phyloP scores from a whole-genome alignment of 1,140 invertebrate species.

The Calephelis virginiensis region DNA sequence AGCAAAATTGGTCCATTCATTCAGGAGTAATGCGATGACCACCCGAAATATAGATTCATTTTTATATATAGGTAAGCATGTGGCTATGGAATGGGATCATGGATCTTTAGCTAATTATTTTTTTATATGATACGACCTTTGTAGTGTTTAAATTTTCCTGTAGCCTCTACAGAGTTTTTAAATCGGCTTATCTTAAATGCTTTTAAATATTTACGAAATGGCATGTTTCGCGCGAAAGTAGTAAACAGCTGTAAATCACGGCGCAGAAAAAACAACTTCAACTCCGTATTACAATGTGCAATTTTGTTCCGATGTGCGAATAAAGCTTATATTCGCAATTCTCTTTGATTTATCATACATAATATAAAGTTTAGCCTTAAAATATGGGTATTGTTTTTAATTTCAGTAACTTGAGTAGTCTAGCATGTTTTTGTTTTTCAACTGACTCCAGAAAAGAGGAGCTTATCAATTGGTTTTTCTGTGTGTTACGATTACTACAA shows the following conservation, averaged over 20 bases:
- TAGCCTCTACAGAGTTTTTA: too few species aligned
- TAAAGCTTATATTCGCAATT: background rate
- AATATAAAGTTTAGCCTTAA: background rate
- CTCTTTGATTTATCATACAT: background rate
- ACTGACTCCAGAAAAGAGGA: background rate
- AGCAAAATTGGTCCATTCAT: too few species aligned
- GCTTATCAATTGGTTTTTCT: too few species aligned
- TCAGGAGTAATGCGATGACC: too few species aligned
- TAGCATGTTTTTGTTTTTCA: background rate
- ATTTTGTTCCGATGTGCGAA: background rate
- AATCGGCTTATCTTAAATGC: too few species aligned
- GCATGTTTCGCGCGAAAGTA: background rate
- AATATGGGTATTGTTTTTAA: background rate
- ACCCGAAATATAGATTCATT: too few species aligned
- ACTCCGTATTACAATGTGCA: conserved; percentile 1
- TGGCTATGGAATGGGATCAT: too few species aligned
- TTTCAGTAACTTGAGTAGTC: background rate
- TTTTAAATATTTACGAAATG: conserved; percentile 8
- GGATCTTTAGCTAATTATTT: too few species aligned
- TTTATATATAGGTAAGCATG: too few species aligned
- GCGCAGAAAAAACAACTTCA: conserved; percentile 17
- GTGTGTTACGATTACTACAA: too few species aligned
- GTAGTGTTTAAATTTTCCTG: too few species aligned
- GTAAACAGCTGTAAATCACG: background rate
- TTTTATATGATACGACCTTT: too few species aligned